Percentiles rank a stretch among this genome's conserved stretches.
phyloP scores from a whole-genome alignment of 2,113 vertebrate genomes.

The Coptodon bakossiorum region DNA sequence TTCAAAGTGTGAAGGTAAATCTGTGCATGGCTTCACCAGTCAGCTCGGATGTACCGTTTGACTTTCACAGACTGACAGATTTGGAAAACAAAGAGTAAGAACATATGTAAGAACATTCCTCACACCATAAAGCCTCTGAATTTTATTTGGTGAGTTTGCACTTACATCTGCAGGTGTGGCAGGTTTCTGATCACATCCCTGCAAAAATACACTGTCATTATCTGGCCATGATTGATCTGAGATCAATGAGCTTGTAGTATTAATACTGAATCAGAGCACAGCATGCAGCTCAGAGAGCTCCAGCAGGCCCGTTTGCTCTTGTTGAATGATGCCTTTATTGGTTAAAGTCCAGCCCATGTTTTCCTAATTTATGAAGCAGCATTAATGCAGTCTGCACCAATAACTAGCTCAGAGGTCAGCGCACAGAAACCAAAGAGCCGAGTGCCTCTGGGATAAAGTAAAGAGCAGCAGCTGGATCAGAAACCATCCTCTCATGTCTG shows the following conservation, averaged over 20 bases:
- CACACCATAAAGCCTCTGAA: neutral
- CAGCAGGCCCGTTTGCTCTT: neutral
- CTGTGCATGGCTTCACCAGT: neutral
- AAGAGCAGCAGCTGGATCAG: slow-evolving; percentile 15
- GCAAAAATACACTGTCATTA: neutral
- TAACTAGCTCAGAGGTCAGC: neutral
- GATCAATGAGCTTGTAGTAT: neutral
- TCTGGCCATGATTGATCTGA: neutral
- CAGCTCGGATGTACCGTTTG: neutral
- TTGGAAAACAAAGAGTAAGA: neutral
- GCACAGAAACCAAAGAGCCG: neutral
- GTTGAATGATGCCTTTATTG: neutral
- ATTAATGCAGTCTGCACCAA: neutral
- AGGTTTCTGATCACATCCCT: neutral
- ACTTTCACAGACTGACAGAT: too few relatives aligned
- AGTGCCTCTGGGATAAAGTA: neutral
- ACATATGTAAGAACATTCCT: neutral
- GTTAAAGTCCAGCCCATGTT: neutral
- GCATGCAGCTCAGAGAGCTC: neutral
- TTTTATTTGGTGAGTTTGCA: neutral
- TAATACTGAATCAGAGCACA: neutral
- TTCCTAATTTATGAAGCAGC: neutral
- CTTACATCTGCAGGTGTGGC: neutral
- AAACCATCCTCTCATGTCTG: neutral
- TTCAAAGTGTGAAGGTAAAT: neutral